Conservation (phyloP, 2,797 vertebrate genomes). For the Muscicapa comitata region DNA sequence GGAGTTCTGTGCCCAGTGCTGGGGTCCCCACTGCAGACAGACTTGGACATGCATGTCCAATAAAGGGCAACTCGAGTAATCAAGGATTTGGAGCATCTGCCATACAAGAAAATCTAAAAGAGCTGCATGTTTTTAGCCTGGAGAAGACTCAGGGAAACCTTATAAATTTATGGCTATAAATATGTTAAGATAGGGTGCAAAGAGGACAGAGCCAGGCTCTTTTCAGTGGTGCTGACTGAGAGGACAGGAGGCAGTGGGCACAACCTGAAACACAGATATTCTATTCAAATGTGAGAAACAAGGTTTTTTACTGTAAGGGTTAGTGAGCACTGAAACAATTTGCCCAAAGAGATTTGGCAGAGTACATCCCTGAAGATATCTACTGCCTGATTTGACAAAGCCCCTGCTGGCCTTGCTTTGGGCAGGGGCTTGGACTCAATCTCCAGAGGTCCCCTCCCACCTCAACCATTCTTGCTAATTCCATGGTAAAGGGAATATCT, state of each 20-base stretch:
- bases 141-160: not conserved
- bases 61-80: not conserved
- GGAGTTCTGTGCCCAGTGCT: not conserved
- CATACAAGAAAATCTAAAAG: not conserved
- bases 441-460: not conserved
- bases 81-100: not conserved
- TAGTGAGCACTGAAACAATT: not conserved
- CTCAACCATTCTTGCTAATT: not conserved
- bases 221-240: not conserved
- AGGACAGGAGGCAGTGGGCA: not conserved
- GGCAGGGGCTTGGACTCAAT: not conserved
- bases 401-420: not conserved
- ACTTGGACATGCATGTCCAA: accelerated
- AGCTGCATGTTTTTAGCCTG: not conserved
- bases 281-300: not conserved
- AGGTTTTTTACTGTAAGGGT: not conserved
- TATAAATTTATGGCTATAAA: not conserved
- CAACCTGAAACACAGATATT: not conserved
- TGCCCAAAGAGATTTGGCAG: not conserved
- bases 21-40: not conserved
- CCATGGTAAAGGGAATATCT: not conserved
- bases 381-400: not conserved
- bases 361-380: not conserved
- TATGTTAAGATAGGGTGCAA: not conserved
- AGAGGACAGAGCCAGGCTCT: not conserved